Evolutionary conservation across 2,888 invertebrate species (phyloP), one percentile per base, ranked within the genome.

Genomic region (Drosophila tripunctata): DNA sequence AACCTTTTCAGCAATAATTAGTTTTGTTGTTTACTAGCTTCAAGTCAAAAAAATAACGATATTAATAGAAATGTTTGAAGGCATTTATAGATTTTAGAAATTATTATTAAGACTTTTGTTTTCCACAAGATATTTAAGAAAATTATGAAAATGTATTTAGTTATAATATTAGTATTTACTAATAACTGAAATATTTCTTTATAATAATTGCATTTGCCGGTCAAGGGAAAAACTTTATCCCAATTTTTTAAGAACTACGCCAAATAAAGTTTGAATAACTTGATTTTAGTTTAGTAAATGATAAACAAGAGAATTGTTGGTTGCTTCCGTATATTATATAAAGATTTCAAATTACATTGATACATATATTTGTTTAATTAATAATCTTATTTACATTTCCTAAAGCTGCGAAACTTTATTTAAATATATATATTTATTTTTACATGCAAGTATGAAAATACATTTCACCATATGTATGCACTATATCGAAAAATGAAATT

Each of bases 361-460:
- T 51, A 51, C 30, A 51, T 51, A 51, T 40, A 51, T 38, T 51
- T 30, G 51, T 51, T 51, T 51, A 57, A 57, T 44, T 35, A 50
- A 57, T 57, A 35, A 33, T 48, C 48, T 57, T 40, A 61, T 77
- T 50, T 63, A 68, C 67, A 71, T 85, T 71, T 78, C 83, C 78
- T 81, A 84, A 78, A 83, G 78, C 66, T 75, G 76, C 61, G 67
- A 80, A 83, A 75, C 73, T 84, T 84, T 84, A 87, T 84, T 83
- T 78, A 75, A 80, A 85, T 65, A 71, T 83, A 68, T 27, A 27
- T 27, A 10, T 84, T 68, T 27, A 10, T 84, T 68, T 83, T 85
- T 78, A 84, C 85, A 84, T 87, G 85, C 87, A 84, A 84, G 87
- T 84, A 87, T 87, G 87, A 84, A 84, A 84, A 84, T 87, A 81